phyloP scores from a whole-genome alignment of 2,113 vertebrate genomes.

The Alligator mississippiensis region DNA sequence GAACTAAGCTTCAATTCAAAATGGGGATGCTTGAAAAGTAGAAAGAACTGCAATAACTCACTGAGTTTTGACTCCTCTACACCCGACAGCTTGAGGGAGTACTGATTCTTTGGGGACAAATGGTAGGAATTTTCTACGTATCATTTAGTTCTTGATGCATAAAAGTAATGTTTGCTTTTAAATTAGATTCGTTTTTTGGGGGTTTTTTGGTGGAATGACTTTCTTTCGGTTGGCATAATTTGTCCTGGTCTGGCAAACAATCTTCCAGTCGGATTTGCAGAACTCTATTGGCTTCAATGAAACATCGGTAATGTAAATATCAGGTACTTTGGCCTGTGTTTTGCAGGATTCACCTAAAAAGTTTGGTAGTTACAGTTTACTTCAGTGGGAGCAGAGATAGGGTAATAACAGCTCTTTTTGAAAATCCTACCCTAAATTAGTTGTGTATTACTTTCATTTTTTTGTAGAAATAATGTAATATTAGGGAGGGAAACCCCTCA shows the following conservation, averaged over 20 bases:
- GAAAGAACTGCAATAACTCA: background rate
- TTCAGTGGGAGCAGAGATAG: rapidly evolving
- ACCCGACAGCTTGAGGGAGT: background rate
- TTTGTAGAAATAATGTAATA: background rate
- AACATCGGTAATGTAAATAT: background rate
- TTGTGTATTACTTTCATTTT: background rate
- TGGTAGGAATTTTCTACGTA: background rate
- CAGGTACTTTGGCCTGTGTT: background rate
- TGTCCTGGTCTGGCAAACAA: background rate
- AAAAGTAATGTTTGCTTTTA: too few species aligned
- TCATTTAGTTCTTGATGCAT: background rate
- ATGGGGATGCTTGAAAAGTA: rapidly evolving
- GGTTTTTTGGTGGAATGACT: background rate
- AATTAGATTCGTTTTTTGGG: too few species aligned
- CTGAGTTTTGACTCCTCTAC: background rate
- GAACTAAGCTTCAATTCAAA: background rate
- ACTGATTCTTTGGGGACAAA: background rate
- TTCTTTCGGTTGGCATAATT: background rate
- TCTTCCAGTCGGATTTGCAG: background rate
- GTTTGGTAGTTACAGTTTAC: background rate
- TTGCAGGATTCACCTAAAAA: background rate
- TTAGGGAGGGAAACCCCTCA: rapidly evolving
- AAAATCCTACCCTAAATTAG: background rate
- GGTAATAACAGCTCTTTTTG: background rate
- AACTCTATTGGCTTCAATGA: background rate